Evolutionary conservation across 2,113 vertebrate species (phyloP), one percentile per base, ranked within the genome.

Genomic region (Chionodraco myersi): DNA sequence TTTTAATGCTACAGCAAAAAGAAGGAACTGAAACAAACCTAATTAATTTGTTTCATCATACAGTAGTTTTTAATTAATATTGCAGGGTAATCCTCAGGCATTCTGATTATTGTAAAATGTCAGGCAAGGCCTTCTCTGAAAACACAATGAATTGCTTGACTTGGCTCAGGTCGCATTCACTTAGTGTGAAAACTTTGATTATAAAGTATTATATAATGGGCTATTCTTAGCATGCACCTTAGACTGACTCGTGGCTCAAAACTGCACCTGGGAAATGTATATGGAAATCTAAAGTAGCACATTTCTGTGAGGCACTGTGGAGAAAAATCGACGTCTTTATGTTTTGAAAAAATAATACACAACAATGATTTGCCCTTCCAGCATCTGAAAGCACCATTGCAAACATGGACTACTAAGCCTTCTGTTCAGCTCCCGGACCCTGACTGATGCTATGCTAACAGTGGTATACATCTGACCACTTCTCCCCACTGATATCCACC

Each of bases 121-220:
- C 75, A 60, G 77, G 87, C 70, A 49, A 21, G 26, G 15, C 67
- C 54, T 63, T 7, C 69, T 53, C 48, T 80, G 70, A 15, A 67
- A 83, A 79, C 72, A 75, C 81, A 72, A 75, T 60, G 84, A 87
- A 85, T 60, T 62, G 79, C 86, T 81, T 61, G 60, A 83, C 85
- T 87, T 66, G 75, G 54, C 53, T 80, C 70, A 36, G 64, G 81
- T 79, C 58, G 26, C 66, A 72, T 75, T 52, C 51, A 54, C 36
- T 61, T 66, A 73, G 49, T 1, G 7, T 80, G 47, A 63, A 67
- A 60, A 52, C 69, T 79, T 76, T 88, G 81, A 86, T 88, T 85
- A 86, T 48, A 12, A 86, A n/a, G n/a, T n/a, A n/a, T n/a, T n/a
- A n/a, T n/a, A n/a, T n/a, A n/a, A n/a, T n/a, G 69, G 58, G 21